Percentiles rank a stretch among this genome's conserved stretches.
phyloP scores from a whole-genome alignment of 1,140 invertebrate species.

The Lordiphosa clarofinis region DNA sequence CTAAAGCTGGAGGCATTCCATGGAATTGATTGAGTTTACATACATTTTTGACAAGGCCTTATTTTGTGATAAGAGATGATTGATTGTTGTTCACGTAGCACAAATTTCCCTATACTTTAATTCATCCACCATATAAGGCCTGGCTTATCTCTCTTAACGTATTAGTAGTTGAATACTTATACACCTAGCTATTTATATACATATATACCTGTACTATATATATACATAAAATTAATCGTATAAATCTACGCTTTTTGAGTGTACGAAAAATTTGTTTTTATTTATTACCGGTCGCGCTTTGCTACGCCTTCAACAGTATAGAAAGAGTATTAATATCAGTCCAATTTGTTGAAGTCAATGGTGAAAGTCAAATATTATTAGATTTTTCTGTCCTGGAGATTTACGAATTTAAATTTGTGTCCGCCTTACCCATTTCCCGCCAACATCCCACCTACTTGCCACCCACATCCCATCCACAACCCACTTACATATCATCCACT shows the following conservation, averaged over 20 bases:
- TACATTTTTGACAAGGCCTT: not conserved
- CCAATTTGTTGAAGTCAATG: no score
- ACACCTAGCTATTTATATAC: conserved; percentile 32
- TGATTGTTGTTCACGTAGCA: not conserved
- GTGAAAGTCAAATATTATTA: no score
- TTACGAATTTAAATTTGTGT: no score
- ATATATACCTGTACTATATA: conserved; percentile 18
- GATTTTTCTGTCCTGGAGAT: no score
- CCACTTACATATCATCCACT: no score
- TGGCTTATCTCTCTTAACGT: conserved; percentile 7
- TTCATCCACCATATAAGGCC: conserved; percentile 7
- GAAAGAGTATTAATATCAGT: no score
- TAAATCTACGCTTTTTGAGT: conserved; percentile 1
- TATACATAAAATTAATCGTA: conserved; percentile 12
- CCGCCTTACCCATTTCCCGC: no score
- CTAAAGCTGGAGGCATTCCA: conserved; percentile 49
- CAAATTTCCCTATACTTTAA: conserved; percentile 1
- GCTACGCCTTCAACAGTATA: no score
- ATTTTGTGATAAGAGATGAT: not conserved
- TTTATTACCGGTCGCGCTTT: no score
- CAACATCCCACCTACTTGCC: no score
- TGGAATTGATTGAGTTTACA: conserved; percentile 54
- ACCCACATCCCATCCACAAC: no score
- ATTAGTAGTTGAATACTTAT: not conserved
- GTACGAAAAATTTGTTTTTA: not conserved